phyloP scores from a whole-genome alignment of 1,140 invertebrate genomes.

The Drosophila obscura region DNA sequence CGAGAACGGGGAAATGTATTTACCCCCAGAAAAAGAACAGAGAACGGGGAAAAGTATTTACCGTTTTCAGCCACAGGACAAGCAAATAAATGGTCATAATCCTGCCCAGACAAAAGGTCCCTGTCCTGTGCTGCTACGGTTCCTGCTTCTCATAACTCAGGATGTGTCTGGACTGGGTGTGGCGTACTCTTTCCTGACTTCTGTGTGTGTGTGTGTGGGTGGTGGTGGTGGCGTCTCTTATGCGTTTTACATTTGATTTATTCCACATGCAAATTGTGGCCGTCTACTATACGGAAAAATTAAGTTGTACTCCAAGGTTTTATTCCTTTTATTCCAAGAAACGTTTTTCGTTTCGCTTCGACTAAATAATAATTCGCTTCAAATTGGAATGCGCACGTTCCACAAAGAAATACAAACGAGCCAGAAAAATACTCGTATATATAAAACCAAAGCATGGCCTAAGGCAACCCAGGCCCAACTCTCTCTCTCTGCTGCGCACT shows the following conservation, averaged over 20 bases:
- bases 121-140: constrained; percentile 1
- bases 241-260: constrained; percentile 79
- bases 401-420: constrained; percentile 49
- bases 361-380: constrained; percentile 77
- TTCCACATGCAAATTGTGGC: constrained; percentile 72
- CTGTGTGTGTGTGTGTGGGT: too few species aligned
- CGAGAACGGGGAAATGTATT: constrained; percentile 6
- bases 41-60: too few species aligned
- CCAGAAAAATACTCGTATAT: constrained; percentile 24
- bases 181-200: constrained; percentile 1
- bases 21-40: too few species aligned
- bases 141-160: constrained; percentile 42
- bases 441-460: constrained; percentile 50
- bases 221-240: constrained; percentile 38
- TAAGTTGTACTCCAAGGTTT: constrained; percentile 66
- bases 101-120: constrained; percentile 62
- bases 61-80: constrained; percentile 32
- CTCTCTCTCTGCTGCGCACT: constrained; percentile 30
- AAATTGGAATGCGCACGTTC: constrained; percentile 79
- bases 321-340: constrained; percentile 25
- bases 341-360: constrained; percentile 30
- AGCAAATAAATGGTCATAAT: constrained; percentile 79
- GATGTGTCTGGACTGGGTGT: constrained; percentile 45
- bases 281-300: constrained; percentile 51
- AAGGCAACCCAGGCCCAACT: constrained; percentile 32